Base-by-base conservation (phyloP, 1,140 invertebrate species). In the Diploscapter pachys region DNA sequence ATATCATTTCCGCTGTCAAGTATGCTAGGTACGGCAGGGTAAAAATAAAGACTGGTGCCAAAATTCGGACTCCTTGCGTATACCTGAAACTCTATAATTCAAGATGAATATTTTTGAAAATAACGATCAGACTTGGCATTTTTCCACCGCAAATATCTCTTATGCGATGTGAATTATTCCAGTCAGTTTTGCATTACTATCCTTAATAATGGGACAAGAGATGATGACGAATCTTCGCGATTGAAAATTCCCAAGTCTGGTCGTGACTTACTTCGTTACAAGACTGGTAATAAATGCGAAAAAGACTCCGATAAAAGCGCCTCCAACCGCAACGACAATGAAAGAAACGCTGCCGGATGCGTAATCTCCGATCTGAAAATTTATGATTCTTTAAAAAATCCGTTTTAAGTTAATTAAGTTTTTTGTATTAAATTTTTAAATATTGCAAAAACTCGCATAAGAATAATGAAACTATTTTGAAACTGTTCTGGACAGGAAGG, bases 251-350 rank as follows among this genome's bases (percentile, higher is more conserved):
- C 1, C 31, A 31, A 31, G 31, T 31, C 31, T 31, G n/a, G 54
- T 5, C 2, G 66, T 52, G 31, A 31, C 31, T 53, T 56, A 80
- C 75, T 81, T 80, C 5, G 79, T 80, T 5, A 63, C 51, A 8
- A 80, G 91, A 67, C 93, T 94, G 0, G 94, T 95, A 2, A 93
- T 90, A 80, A 98, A 92, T 65, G 95, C 96, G 92, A 95, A 98
- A 76, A 97, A 88, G 55, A 98, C 89, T 11, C 96, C 96, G 80
- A 99, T 95, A 67, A 93, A 89, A 11, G 93, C 94, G 62, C 93
- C 96, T 67, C 95, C 95, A 5, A 98, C 85, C 0, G 93, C 94
- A 49, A 98, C 94, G 4, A 98, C 92, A 72, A 97, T 90, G 88
- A 99, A 99, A 8, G 92, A 94, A 0, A 91, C 91, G 53, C 95